Conservation (phyloP, 2,888 invertebrate species). For the Pseudoips prasinana region DNA sequence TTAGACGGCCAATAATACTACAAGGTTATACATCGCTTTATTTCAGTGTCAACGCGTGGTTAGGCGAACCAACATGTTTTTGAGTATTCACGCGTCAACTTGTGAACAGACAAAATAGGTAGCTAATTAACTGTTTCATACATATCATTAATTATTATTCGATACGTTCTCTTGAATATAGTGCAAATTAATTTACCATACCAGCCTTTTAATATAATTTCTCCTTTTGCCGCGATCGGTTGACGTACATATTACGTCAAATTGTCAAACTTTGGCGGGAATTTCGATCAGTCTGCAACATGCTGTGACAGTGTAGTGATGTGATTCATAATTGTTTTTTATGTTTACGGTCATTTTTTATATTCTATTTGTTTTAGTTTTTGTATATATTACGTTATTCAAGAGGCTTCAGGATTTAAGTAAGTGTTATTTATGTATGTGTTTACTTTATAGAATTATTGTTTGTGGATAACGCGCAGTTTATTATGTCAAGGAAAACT, state of each 20-base stretch:
- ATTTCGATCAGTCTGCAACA: conserved; percentile 35
- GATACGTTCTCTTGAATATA: conserved; percentile 18
- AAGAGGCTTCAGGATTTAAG: conserved; percentile 32
- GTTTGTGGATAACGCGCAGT: no score
- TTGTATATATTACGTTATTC: conserved; percentile 48
- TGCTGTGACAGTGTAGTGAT: conserved; percentile 63
- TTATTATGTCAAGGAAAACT: no score
- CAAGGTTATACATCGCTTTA: conserved; percentile 40
- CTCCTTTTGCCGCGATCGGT: conserved; percentile 35
- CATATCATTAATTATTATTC: conserved; percentile 13
- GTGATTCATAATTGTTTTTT: conserved; percentile 49
- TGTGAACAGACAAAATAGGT: conserved; percentile 15
- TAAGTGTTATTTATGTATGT: conserved; percentile 35
- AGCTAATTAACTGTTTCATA: conserved; percentile 11
- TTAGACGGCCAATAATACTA: conserved; percentile 24
- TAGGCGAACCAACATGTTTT: conserved; percentile 4
- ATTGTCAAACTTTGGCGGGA: conserved; percentile 60
- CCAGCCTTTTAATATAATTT: conserved; percentile 12
- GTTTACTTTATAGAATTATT: no score
- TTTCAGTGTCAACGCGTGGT: conserved; percentile 33
- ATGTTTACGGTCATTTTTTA: conserved; percentile 62
- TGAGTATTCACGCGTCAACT: neutral
- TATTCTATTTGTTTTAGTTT: conserved; percentile 48
- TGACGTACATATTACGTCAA: conserved; percentile 33
- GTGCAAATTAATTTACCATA: conserved; percentile 18